Evolutionary conservation across 2,797 vertebrate species (phyloP), one percentile per base, ranked within the genome.

Genomic region (Centropyge bicolor): DNA sequence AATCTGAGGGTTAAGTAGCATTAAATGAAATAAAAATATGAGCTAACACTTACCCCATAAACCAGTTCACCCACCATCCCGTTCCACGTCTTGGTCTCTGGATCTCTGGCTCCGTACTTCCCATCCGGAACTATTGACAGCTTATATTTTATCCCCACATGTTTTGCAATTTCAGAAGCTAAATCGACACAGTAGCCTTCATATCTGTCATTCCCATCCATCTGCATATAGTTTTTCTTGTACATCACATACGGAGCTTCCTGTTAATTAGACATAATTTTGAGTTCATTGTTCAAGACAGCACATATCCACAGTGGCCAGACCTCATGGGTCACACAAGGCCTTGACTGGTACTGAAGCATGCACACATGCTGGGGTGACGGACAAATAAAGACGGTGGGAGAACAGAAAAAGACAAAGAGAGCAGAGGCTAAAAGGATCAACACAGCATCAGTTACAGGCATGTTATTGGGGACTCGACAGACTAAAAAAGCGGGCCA

Each of bases 141-240:
- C 93, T 98, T 98, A 94, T 99, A 99, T 93, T 93, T 98, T 93
- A 99, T 98, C 80, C 98, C 97, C 92, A 99, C 98, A 82, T 99
- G 98, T 91, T 99, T 99, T 85, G 98, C 98, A 93, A 99, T 99
- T 96, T 99, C 98, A 91, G 97, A 97, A 92, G 98, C 98, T 95
- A 99, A 97, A 95, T 99, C 98, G 91, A 99, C 98, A 95, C 98
- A 99, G 94, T 99, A 99, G 93, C 98, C 98, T 97, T 99, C 98
- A 93, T 99, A 99, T 93, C 96, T 96, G 76, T 99, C 98, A 96
- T 99, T 99, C 91, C 98, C 98, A 84, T 98, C 98, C 95, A 97
- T 76, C 94, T 97, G 97, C 92, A 98, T 95, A 95, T 96, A 96
- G 93, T 98, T 98, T 97, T 98, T 98, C 96, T 99, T 99, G 95